A percentile compares a stretch with the other conserved stretches of the same genome.
These are phyloP conservation scores for Hypocryptadius cinnamomeus DNA, from an alignment of 2,113 vertebrate species.

Conservation along the genomic window DNA sequence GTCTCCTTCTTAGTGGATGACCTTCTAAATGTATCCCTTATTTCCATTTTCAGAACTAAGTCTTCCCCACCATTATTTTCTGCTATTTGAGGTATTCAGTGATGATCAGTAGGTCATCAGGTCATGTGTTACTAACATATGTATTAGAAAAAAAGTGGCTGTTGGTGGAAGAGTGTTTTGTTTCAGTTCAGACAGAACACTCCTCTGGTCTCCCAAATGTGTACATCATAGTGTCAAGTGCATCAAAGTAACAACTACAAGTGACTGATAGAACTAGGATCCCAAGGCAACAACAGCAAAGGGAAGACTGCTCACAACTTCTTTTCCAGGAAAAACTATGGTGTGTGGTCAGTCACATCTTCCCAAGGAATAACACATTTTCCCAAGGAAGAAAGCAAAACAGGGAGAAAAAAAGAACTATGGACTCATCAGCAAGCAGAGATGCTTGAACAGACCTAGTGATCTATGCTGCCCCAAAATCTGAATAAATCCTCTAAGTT, in stretches of 20 bases:
- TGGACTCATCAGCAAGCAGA: not conserved
- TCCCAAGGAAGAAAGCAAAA: not conserved
- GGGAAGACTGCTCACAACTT: not conserved
- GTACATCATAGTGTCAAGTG: slow-evolving; percentile 21
- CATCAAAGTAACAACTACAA: not conserved
- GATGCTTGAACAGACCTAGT: not conserved
- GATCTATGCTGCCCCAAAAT: not conserved
- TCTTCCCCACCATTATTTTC: not conserved
- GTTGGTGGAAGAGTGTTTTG: not conserved
- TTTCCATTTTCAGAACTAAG: not conserved
- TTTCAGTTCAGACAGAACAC: not conserved
- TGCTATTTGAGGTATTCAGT: not conserved
- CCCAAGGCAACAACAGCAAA: not conserved
- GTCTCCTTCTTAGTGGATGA: not conserved
- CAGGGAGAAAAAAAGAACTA: not conserved
- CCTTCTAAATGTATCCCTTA: not conserved
- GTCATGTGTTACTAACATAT: not conserved
- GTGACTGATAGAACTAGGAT: not conserved
- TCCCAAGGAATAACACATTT: not conserved
- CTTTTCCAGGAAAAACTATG: not conserved
- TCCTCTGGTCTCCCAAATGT: not conserved
- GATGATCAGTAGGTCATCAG: not conserved
- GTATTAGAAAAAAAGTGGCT: not conserved
- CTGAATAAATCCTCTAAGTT: not conserved
- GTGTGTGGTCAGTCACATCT: not conserved